Percentiles rank a stretch among this genome's conserved stretches.
phyloP scores from a whole-genome alignment of 2,888 invertebrate genomes.

The Cataglyphis cursor region DNA sequence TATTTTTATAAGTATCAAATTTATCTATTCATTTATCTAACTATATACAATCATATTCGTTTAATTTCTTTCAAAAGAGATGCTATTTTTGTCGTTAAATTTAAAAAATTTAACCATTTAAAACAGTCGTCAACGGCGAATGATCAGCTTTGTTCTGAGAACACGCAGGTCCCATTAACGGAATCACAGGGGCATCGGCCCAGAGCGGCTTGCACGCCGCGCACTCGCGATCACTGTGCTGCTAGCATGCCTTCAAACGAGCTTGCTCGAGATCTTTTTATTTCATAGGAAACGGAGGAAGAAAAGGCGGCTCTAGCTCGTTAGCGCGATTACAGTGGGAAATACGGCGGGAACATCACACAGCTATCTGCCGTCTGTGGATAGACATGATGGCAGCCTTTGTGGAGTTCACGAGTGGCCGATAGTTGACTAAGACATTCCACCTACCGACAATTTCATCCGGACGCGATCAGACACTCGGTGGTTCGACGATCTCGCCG shows the following conservation, averaged over 20 bases:
- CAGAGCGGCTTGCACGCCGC: slow-evolving; percentile 22
- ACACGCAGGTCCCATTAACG: slow-evolving; percentile 51
- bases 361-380: slow-evolving; percentile 59
- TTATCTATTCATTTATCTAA: neutral
- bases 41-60: neutral
- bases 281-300: slow-evolving; percentile 38
- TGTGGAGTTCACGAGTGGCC: slow-evolving; percentile 73
- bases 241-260: slow-evolving; percentile 46
- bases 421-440: slow-evolving; percentile 76
- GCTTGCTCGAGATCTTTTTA: slow-evolving; percentile 46
- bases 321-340: slow-evolving; percentile 64
- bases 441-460: slow-evolving; percentile 63
- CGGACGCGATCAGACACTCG: slow-evolving; percentile 65
- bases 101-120: slow-evolving; percentile 33
- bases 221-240: slow-evolving; percentile 38
- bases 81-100: slow-evolving; percentile 3
- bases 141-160: slow-evolving; percentile 37
- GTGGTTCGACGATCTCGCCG: slow-evolving; percentile 52
- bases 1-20: neutral
- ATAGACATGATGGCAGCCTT: slow-evolving; percentile 64
- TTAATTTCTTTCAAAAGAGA: neutral
- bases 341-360: slow-evolving; percentile 48
- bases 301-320: slow-evolving; percentile 54
- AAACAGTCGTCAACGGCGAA: slow-evolving; percentile 21
- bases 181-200: slow-evolving; percentile 44